Percentiles rank a stretch among this genome's conserved stretches.
These are phyloP conservation scores for Coendou prehensilis DNA, from an alignment of 2,797 vertebrate species.

Conservation along the genomic window DNA sequence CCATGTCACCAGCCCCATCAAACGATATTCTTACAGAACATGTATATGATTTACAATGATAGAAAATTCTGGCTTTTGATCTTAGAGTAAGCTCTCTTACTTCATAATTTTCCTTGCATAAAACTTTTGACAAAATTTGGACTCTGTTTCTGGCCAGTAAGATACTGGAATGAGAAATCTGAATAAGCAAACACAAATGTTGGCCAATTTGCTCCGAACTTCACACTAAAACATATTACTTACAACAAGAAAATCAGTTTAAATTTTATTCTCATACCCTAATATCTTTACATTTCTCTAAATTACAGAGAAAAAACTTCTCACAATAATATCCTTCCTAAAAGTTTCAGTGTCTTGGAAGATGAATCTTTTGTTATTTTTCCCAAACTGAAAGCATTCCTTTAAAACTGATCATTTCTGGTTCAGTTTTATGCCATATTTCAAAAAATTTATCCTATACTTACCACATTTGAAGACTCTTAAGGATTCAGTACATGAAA, in stretches of 20 bases:
- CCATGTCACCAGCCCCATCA: not conserved
- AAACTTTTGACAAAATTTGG: not conserved
- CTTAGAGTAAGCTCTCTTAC: not conserved
- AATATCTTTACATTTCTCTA: not conserved
- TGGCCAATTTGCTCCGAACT: not conserved
- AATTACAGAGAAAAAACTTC: not conserved
- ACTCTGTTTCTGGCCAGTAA: not conserved
- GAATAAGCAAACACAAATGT: not conserved
- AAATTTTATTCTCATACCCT: not conserved
- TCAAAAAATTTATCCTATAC: not conserved
- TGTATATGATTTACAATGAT: not conserved
- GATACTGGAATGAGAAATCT: not conserved
- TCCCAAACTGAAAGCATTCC: not conserved
- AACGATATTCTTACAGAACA: not conserved
- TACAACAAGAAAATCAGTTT: not conserved
- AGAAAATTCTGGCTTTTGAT: constrained; percentile 10
- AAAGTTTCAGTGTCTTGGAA: constrained; percentile 21
- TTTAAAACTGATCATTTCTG: not conserved
- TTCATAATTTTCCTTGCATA: not conserved
- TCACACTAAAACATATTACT: not conserved
- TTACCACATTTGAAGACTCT: not conserved
- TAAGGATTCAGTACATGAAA: not conserved
- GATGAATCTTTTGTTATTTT: not conserved
- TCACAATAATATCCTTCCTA: not conserved
- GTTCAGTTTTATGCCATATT: not conserved